Percentiles rank a stretch among this genome's conserved stretches.
Evolutionary conservation across 2,888 invertebrate species (phyloP).

Genomic region (Drosophila multiciliata): DNA sequence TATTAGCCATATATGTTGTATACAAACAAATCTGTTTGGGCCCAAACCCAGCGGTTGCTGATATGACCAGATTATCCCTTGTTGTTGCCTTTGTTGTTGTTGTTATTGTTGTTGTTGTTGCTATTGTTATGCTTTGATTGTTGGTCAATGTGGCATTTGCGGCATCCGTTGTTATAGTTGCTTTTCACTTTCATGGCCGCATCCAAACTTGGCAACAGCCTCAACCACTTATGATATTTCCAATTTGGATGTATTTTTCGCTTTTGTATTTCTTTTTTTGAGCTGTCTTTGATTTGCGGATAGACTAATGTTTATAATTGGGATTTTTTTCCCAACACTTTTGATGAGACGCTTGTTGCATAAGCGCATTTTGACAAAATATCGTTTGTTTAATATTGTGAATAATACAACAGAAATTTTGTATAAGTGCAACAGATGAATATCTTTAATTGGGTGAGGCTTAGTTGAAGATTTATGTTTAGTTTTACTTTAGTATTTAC

Average conservation of each 20-base stretch:
- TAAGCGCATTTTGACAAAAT: conserved; percentile 45
- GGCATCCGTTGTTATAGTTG: conserved; percentile 63
- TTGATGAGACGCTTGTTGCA: conserved; percentile 40
- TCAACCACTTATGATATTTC: conserved; percentile 63
- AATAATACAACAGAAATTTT: conserved; percentile 11
- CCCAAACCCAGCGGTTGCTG: neutral
- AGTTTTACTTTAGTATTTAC: too few relatives aligned
- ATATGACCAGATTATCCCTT: conserved; percentile 33
- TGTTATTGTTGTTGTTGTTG: conserved; percentile 28
- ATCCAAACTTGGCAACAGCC: conserved; percentile 56
- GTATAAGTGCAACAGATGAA: conserved; percentile 1
- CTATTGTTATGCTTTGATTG: conserved; percentile 49
- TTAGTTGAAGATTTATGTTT: neutral
- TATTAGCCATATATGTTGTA: conserved; percentile 22
- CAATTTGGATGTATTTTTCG: conserved; percentile 55
- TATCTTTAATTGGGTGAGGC: neutral
- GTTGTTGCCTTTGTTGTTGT: conserved; percentile 17
- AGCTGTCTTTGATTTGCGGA: conserved; percentile 57
- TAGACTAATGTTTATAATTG: conserved; percentile 72
- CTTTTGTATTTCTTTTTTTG: conserved; percentile 16
- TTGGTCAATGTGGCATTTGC: conserved; percentile 59
- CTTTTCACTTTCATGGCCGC: conserved; percentile 71
- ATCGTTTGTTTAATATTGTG: conserved; percentile 32
- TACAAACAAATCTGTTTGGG: conserved; percentile 4
- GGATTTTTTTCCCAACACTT: conserved; percentile 28